Evolutionary conservation across 37 sponge, comb jelly and placozoan genomes (phyloP), one percentile per base, ranked within the genome.

Genomic region (Amphimedon queenslandica): DNA sequence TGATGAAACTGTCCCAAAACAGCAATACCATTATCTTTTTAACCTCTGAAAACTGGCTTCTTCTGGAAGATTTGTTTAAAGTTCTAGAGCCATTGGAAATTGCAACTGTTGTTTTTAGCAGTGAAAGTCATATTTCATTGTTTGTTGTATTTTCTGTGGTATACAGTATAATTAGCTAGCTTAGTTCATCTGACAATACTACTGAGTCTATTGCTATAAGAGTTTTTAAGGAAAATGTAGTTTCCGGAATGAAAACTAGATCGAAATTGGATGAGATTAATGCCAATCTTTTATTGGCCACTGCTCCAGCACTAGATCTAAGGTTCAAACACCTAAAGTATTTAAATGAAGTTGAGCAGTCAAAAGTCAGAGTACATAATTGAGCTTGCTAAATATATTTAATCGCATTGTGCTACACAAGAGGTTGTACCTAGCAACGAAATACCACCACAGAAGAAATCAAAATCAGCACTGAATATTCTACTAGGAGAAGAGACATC

Each of bases 281-380:
- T 69, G 28, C 42, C 34, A 37, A 3, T n/a, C 43, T 23, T 37
- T n/a, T 77, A 13, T 42, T 67, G 28, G 47, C 66, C 40, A 67
- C 66, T 65, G 31, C 56, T 51, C 16, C 68, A 37, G 77, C 77
- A 43, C 32, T 77, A 31, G 77, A 77, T 55, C 77, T 67, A 10
- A 24, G 77, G 24, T 65, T 63, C 31, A 2, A 33, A n/a, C 41
- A 64, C 1, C 61, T 74, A 1, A 57, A 58, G 27, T 74, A 58
- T 35, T 37, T 58, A 18, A 74, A 23, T 33, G 33, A 37, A n/a
- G n/a, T n/a, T 34, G 75, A 74, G 39, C 75, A 74, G 25, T 20
- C 27, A 11, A 25, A 37, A 58, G 75, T 57, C 20, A n/a, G n/a
- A n/a, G n/a, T n/a, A n/a, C n/a, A n/a, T n/a, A n/a, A n/a, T n/a